A percentile compares a stretch with the other conserved stretches of the same genome.
phyloP scores from a whole-genome alignment of 2,888 invertebrate species.

The Cistogaster globosa region DNA sequence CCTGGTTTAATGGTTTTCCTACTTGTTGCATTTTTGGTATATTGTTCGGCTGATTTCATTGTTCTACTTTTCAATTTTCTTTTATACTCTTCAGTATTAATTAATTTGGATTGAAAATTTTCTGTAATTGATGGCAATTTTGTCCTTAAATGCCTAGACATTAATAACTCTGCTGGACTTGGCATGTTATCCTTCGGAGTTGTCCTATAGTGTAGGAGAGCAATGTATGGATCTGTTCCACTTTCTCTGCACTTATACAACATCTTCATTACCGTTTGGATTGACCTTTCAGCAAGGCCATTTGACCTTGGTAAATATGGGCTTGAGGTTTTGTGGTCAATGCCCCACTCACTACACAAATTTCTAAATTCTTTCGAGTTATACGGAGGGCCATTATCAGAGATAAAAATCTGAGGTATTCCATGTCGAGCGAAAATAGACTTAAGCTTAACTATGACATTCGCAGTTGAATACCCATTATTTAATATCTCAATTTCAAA shows the following conservation, averaged over 20 bases:
- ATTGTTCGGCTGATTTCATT: background rate
- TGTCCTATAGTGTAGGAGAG: background rate
- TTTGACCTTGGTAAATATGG: slow-evolving; percentile 3
- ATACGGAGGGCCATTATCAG: background rate
- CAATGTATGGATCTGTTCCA: background rate
- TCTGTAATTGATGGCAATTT: background rate
- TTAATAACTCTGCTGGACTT: background rate
- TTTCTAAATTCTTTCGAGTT: background rate
- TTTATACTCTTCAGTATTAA: background rate
- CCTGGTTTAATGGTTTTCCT: background rate
- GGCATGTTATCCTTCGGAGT: background rate
- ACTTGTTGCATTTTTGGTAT: background rate
- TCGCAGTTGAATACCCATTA: background rate
- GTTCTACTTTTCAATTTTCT: background rate
- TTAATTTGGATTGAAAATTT: background rate
- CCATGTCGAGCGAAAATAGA: slow-evolving; percentile 8
- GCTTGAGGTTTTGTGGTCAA: slow-evolving; percentile 7
- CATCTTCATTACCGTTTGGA: background rate
- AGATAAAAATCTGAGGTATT: background rate
- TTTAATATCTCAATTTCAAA: background rate
- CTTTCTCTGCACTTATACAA: background rate
- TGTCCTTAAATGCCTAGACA: background rate
- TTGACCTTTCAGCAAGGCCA: background rate
- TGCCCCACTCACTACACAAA: background rate
- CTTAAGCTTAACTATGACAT: background rate